Evolutionary conservation across 2,888 invertebrate species (phyloP).

Genomic region (Pollenia griseotomentosa): DNA sequence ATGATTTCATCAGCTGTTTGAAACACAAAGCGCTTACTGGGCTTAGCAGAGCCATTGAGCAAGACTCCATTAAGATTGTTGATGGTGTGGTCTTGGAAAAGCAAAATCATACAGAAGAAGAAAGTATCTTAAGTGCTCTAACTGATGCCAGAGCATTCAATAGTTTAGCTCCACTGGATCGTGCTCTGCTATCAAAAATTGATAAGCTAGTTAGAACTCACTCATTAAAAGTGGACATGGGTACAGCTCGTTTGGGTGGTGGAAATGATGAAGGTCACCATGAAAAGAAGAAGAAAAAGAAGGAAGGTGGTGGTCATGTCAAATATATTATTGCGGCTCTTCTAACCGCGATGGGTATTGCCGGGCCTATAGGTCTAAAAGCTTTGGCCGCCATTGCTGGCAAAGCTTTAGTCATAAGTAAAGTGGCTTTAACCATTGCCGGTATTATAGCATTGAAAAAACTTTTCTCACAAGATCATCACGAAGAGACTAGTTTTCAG

Average conservation of each 20-base stretch:
- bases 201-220: constrained; percentile 88
- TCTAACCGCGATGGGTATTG: constrained; percentile 88
- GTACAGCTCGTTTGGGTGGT: constrained; percentile 77
- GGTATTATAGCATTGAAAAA: constrained; percentile 90
- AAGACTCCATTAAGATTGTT: constrained; percentile 87
- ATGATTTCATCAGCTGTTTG: constrained; percentile 87
- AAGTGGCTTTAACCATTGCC: constrained; percentile 89
- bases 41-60: constrained; percentile 86
- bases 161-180: constrained; percentile 86
- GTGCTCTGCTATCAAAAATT: constrained; percentile 84
- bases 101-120: constrained; percentile 85
- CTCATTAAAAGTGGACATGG: constrained; percentile 87
- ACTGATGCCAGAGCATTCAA: constrained; percentile 86
- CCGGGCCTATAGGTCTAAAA: constrained; percentile 89
- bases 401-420: constrained; percentile 89
- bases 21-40: constrained; percentile 87
- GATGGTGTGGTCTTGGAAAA: constrained; percentile 87
- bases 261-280: constrained; percentile 69
- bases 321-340: constrained; percentile 87
- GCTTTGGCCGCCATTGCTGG: constrained; percentile 89
- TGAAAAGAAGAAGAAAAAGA: constrained; percentile 82
- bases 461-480: constrained; percentile 88
- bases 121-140: constrained; percentile 82
- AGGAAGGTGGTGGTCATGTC: constrained; percentile 81
- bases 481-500: constrained; percentile 88